These are phyloP conservation scores for Catostomus latipinnis DNA, from an alignment of 2,797 vertebrate species.

Conservation along the genomic window DNA sequence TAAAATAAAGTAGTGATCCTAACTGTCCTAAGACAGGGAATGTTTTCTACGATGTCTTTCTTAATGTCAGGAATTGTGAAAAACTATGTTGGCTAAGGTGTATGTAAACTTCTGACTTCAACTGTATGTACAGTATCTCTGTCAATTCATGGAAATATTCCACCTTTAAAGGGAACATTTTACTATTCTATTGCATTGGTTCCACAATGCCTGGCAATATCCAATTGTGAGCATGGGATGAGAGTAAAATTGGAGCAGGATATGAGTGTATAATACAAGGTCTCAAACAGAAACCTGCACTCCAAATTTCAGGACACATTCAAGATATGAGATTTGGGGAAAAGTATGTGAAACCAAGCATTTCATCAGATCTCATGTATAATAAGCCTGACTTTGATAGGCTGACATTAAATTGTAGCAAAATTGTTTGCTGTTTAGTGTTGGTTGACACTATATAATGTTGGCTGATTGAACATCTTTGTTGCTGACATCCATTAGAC, in stretches of 20 bases:
- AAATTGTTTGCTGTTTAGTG: background rate
- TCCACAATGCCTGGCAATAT: background rate
- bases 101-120: too few relatives aligned
- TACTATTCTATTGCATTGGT: background rate
- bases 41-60: too few relatives aligned
- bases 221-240: background rate
- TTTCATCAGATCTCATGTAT: background rate
- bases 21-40: too few relatives aligned
- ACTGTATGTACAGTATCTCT: background rate
- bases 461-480: constrained; percentile 6
- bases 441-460: background rate
- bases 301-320: constrained; percentile 24
- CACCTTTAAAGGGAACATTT: background rate
- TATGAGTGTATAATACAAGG: constrained; percentile 15
- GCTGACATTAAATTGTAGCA: background rate
- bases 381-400: constrained; percentile 21
- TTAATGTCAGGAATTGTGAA: too few relatives aligned
- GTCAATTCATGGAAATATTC: constrained; percentile 16
- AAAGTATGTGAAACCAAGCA: constrained; percentile 14
- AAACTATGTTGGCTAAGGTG: too few relatives aligned
- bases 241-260: constrained; percentile 11
- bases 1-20: too few relatives aligned
- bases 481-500: constrained; percentile 52
- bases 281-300: background rate
- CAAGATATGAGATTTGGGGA: constrained; percentile 5